Percentiles rank a stretch among this genome's conserved stretches.
phyloP scores from a whole-genome alignment of 2,888 invertebrate genomes.

The Timema cristinae region DNA sequence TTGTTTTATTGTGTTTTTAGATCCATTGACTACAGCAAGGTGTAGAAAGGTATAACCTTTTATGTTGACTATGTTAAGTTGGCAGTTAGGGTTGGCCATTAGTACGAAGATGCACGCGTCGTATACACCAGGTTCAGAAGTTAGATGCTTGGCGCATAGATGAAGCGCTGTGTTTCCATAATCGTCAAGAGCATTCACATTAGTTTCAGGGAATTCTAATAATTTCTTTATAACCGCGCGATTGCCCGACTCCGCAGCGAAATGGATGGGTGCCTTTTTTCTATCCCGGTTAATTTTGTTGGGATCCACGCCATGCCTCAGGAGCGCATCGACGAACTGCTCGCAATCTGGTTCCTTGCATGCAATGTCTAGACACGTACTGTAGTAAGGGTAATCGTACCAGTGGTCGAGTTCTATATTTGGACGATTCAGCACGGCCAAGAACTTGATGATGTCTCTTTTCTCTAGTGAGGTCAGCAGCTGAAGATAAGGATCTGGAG shows the following conservation, averaged over 20 bases:
- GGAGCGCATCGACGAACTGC: conserved; percentile 54
- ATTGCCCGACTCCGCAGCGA: conserved; percentile 56
- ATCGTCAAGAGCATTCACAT: conserved; percentile 50
- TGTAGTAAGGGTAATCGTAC: conserved; percentile 55
- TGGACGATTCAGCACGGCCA: conserved; percentile 47
- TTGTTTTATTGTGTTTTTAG: conserved; percentile 51
- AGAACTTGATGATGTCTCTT: conserved; percentile 53
- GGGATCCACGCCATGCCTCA: conserved; percentile 59
- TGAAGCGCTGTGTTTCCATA: conserved; percentile 54
- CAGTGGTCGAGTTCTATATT: conserved; percentile 52
- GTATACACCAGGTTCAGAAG: conserved; percentile 36
- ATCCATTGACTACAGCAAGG: conserved; percentile 51
- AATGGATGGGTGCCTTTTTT: conserved; percentile 61
- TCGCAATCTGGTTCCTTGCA: conserved; percentile 48
- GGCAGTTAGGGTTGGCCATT: conserved; percentile 25
- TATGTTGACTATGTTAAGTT: conserved; percentile 40
- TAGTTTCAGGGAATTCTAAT: conserved; percentile 43
- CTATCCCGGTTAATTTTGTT: conserved; percentile 55
- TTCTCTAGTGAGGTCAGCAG: conserved; percentile 51
- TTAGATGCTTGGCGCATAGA: conserved; percentile 46
- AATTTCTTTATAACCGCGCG: conserved; percentile 49
- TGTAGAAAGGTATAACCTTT: conserved; percentile 43
- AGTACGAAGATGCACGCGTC: conserved; percentile 7
- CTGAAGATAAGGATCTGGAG: conserved; percentile 40
- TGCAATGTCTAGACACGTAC: conserved; percentile 58